Evolutionary conservation across 2,888 invertebrate species (phyloP).

Genomic region (Petrolisthes cinctipes): DNA sequence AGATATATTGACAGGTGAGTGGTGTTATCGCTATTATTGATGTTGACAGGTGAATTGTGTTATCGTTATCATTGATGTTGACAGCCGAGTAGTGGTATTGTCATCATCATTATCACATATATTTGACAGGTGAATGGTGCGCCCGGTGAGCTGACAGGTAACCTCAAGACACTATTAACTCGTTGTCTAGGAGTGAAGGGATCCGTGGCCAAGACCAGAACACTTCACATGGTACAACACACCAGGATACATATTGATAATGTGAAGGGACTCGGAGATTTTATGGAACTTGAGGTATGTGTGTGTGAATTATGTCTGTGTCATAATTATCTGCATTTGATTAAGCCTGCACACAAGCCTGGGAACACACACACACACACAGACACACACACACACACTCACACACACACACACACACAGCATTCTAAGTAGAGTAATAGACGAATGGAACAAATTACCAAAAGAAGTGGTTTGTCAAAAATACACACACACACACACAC

Average conservation of each 20-base stretch:
- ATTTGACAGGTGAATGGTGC: conserved; percentile 33
- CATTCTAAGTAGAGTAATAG: too few relatives aligned
- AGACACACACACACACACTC: too few relatives aligned
- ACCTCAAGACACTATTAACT: conserved; percentile 72
- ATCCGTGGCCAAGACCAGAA: conserved; percentile 80
- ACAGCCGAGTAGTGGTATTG: neutral
- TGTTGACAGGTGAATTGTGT: too few relatives aligned
- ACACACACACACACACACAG: too few relatives aligned
- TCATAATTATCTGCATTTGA: too few relatives aligned
- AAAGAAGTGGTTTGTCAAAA: neutral
- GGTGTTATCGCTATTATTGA: too few relatives aligned
- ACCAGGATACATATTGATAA: conserved; percentile 90
- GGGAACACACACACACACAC: too few relatives aligned
- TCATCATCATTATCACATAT: neutral
- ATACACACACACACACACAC: neutral
- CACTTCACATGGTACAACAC: conserved; percentile 83
- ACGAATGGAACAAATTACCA: too few relatives aligned
- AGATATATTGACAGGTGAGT: too few relatives aligned
- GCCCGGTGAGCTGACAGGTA: conserved; percentile 40
- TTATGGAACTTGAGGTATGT: conserved; percentile 82
- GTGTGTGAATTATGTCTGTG: too few relatives aligned
- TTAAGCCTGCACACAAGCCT: too few relatives aligned
- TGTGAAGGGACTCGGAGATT: conserved; percentile 83
- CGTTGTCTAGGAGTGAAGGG: conserved; percentile 80
- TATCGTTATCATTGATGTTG: neutral